A percentile compares a stretch with the other conserved stretches of the same genome.
phyloP scores from a whole-genome alignment of 1,140 invertebrate genomes.

The Drosophila melanogaster region DNA sequence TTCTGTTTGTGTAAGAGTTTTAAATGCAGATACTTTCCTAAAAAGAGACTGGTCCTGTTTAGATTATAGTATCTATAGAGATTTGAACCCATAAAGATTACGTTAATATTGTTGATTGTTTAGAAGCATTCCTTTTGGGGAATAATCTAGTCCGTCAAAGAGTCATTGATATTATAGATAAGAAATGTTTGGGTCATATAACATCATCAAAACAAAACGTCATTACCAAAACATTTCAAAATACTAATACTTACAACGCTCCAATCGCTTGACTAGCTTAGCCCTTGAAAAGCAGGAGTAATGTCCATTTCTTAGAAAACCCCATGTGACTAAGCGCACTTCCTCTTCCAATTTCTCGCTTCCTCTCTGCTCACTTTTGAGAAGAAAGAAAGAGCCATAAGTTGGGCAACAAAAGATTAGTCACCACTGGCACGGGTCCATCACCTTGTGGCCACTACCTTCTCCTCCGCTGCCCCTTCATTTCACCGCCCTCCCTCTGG shows the following conservation, averaged over 20 bases:
- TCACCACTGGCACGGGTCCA: slow-evolving; percentile 75
- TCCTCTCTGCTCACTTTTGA: slow-evolving; percentile 53
- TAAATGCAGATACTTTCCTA: too few relatives aligned
- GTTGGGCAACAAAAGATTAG: slow-evolving; percentile 46
- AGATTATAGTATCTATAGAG: too few relatives aligned
- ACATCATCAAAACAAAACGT: background rate
- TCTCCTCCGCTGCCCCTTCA: slow-evolving; percentile 1
- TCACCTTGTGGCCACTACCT: slow-evolving; percentile 48
- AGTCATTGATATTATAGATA: background rate
- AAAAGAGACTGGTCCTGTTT: too few relatives aligned
- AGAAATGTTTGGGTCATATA: too few relatives aligned
- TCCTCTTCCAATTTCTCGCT: slow-evolving; percentile 75
- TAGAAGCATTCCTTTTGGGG: too few relatives aligned
- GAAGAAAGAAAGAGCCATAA: slow-evolving; percentile 44
- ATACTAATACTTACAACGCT: too few relatives aligned
- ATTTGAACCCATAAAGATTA: too few relatives aligned
- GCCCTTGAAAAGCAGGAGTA: slow-evolving; percentile 10
- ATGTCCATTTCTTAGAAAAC: slow-evolving; percentile 51
- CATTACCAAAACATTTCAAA: background rate
- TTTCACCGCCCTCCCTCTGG: slow-evolving; percentile 15
- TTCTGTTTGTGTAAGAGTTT: too few relatives aligned
- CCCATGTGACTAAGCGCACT: slow-evolving; percentile 63
- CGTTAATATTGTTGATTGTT: too few relatives aligned
- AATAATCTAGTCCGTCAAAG: background rate
- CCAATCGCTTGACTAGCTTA: background rate